Percentiles rank a stretch among this genome's conserved stretches.
Evolutionary conservation across 2,888 invertebrate genomes (phyloP).

Genomic region (Ecdyonurus torrentis): DNA sequence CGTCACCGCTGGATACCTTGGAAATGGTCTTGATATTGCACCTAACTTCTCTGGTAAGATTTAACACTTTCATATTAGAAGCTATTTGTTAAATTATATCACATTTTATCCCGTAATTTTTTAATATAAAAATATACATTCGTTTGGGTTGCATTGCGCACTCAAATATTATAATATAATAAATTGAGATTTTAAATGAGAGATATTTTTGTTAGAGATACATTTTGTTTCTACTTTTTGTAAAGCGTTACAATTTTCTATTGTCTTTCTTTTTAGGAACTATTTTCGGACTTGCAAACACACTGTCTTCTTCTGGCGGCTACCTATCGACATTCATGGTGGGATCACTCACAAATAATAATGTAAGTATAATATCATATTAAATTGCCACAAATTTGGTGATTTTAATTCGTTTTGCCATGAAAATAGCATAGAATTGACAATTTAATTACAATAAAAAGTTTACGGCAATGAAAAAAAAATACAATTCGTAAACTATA

Average conservation of each 20-base stretch:
- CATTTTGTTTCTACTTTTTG: no score
- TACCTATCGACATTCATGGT: conserved; percentile 70
- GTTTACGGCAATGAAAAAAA: no score
- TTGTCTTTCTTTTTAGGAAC: conserved; percentile 41
- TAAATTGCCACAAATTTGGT: neutral
- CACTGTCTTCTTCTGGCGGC: conserved; percentile 65
- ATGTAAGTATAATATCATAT: conserved; percentile 33
- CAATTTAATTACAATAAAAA: no score
- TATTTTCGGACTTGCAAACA: conserved; percentile 79
- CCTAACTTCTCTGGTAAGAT: conserved; percentile 54
- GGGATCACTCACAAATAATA: conserved; percentile 51
- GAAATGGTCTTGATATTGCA: conserved; percentile 74
- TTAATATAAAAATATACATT: neutral
- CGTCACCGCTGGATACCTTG: conserved; percentile 70
- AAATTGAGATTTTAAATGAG: no score
- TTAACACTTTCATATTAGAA: neutral
- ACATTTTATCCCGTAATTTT: neutral
- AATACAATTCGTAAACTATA: no score
- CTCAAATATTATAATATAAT: neutral
- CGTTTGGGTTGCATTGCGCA: neutral
- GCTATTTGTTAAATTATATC: neutral
- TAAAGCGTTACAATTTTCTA: no score
- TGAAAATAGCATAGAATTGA: neutral
- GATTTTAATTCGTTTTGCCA: neutral
- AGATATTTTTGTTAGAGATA: no score